These are phyloP conservation scores for Leistus spinibarbis DNA, from an alignment of 2,888 invertebrate genomes.

Conservation along the genomic window DNA sequence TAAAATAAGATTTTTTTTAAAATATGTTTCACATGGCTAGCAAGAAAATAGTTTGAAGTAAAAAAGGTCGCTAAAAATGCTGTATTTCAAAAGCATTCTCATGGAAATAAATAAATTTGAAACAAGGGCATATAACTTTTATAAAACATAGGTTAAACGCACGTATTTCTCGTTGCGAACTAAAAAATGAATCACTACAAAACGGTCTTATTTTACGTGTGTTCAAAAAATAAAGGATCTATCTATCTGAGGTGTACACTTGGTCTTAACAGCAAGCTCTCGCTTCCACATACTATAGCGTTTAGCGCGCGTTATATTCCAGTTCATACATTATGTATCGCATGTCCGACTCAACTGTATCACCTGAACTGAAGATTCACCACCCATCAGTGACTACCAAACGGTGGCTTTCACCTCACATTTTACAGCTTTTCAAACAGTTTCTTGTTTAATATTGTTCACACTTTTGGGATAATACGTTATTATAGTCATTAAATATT, in stretches of 20 bases:
- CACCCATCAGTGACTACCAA: background rate
- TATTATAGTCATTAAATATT: too few relatives aligned
- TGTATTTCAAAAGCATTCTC: background rate
- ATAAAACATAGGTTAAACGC: constrained; percentile 17
- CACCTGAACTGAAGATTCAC: constrained; percentile 18
- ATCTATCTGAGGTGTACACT: background rate
- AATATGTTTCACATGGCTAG: too few relatives aligned
- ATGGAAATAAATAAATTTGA: constrained; percentile 14
- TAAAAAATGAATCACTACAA: constrained; percentile 27
- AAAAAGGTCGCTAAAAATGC: too few relatives aligned
- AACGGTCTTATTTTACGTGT: constrained; percentile 27
- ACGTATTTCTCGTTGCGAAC: constrained; percentile 15
- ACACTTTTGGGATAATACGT: too few relatives aligned
- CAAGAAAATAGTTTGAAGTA: too few relatives aligned
- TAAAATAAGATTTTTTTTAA: too few relatives aligned
- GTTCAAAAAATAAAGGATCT: constrained; percentile 18
- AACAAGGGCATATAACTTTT: constrained; percentile 19
- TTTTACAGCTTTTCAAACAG: too few relatives aligned
- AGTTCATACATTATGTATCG: constrained; percentile 28
- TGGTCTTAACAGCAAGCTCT: constrained; percentile 12
- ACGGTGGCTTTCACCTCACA: background rate
- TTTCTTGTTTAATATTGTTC: too few relatives aligned
- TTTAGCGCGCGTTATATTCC: background rate
- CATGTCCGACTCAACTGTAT: constrained; percentile 19
- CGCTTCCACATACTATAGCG: background rate